phyloP scores from a whole-genome alignment of 2,888 invertebrate genomes.

The Drosophila prolongata region DNA sequence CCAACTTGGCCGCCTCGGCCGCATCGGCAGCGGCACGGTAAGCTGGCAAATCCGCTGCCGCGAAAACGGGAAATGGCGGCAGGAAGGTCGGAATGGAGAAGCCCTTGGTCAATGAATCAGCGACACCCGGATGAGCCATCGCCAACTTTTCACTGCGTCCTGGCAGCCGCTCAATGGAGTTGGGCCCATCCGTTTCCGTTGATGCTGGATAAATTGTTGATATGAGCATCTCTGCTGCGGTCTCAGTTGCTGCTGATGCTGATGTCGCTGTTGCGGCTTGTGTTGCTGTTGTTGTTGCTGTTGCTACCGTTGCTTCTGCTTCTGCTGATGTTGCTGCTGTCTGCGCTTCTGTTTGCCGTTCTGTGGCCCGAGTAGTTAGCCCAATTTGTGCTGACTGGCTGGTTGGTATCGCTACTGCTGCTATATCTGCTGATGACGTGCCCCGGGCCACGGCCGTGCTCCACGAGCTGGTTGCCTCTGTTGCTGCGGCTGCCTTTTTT shows the following conservation, averaged over 20 bases:
- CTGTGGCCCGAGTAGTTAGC: constrained; percentile 59
- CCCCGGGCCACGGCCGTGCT: constrained; percentile 48
- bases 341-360: constrained; percentile 29
- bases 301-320: neutral
- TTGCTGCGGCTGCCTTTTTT: constrained; percentile 48
- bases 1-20: constrained; percentile 48
- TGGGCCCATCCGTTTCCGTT: constrained; percentile 69
- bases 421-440: constrained; percentile 64
- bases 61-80: constrained; percentile 81
- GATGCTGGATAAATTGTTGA: constrained; percentile 23
- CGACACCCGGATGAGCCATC: constrained; percentile 57
- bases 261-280: constrained; percentile 23
- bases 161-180: constrained; percentile 64
- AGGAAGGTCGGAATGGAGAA: constrained; percentile 82
- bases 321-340: constrained; percentile 16
- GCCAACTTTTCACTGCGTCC: constrained; percentile 14
- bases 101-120: constrained; percentile 81
- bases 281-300: constrained; percentile 2
- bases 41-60: constrained; percentile 79
- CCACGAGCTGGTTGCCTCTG: constrained; percentile 26
- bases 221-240: constrained; percentile 18
- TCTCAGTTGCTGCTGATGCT: constrained; percentile 14
- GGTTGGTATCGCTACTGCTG: constrained; percentile 43
- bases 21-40: constrained; percentile 72
- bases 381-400: constrained; percentile 73